A percentile compares a stretch with the other conserved stretches of the same genome.
phyloP scores from a whole-genome alignment of 2,888 invertebrate species.

The Nephrotoma guestfalica region DNA sequence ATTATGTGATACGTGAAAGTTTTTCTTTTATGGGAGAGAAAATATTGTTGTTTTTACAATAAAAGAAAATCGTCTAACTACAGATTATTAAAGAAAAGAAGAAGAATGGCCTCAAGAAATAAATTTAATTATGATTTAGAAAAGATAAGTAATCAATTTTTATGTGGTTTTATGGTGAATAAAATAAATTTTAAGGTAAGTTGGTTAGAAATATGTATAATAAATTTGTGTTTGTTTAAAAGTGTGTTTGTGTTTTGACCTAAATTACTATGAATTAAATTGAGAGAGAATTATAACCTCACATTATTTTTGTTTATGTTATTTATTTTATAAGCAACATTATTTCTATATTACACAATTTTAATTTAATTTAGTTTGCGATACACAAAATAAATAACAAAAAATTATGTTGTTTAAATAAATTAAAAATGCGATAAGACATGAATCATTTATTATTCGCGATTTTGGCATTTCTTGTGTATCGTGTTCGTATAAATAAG shows the following conservation, averaged over 20 bases:
- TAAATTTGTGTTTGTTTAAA: neutral
- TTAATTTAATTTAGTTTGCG: neutral
- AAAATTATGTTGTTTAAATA: neutral
- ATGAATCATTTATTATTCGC: neutral
- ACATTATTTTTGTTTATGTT: neutral
- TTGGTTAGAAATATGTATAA: neutral
- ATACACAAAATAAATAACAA: neutral
- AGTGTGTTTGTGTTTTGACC: neutral
- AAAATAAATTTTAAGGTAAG: slow-evolving; percentile 17
- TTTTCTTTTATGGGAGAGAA: neutral
- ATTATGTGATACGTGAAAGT: neutral
- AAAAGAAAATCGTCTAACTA: neutral
- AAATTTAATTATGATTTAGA: neutral
- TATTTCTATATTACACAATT: neutral
- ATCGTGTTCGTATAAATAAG: neutral
- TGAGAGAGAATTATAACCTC: neutral
- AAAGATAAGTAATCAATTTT: slow-evolving; percentile 17
- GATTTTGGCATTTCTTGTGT: neutral
- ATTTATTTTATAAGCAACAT: neutral
- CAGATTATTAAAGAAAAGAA: neutral
- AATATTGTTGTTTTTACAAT: neutral
- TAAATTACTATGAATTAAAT: neutral
- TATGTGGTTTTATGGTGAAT: slow-evolving; percentile 24
- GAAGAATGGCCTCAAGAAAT: neutral
- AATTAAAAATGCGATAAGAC: neutral